Evolutionary conservation across 2,113 vertebrate species (phyloP).

Genomic region (Gadus chalcogrammus): DNA sequence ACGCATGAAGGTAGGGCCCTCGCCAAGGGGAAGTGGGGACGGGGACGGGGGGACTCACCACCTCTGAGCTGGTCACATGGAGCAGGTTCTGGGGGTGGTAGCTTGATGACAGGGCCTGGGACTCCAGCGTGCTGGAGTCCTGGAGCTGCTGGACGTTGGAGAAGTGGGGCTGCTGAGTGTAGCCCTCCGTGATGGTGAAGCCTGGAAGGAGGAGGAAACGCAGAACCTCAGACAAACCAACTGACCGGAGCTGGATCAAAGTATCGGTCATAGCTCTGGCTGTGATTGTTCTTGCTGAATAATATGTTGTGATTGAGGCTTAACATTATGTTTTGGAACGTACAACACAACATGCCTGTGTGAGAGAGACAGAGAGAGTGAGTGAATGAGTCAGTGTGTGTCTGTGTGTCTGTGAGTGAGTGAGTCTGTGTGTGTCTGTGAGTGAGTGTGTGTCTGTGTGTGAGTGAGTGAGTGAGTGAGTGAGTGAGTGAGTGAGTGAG

Average conservation of each 20-base stretch:
- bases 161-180: conserved; percentile 80
- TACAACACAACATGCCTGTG: background rate
- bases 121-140: conserved; percentile 95
- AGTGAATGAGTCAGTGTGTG: background rate
- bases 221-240: background rate
- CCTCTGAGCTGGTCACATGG: conserved; percentile 79
- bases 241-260: no score
- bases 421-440: background rate
- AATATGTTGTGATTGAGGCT: background rate
- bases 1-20: no score
- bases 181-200: conserved; percentile 87
- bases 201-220: conserved; percentile 62
- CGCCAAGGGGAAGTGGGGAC: no score
- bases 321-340: background rate
- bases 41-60: conserved; percentile 48
- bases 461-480: background rate
- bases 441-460: background rate
- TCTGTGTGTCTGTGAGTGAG: background rate
- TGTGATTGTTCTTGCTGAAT: background rate
- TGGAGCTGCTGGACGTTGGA: conserved; percentile 93
- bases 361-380: background rate
- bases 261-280: no score
- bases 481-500: background rate
- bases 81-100: conserved; percentile 86
- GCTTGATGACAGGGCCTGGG: conserved; percentile 90